phyloP scores from a whole-genome alignment of 1,140 invertebrate species.

The Aleiodes sp. region DNA sequence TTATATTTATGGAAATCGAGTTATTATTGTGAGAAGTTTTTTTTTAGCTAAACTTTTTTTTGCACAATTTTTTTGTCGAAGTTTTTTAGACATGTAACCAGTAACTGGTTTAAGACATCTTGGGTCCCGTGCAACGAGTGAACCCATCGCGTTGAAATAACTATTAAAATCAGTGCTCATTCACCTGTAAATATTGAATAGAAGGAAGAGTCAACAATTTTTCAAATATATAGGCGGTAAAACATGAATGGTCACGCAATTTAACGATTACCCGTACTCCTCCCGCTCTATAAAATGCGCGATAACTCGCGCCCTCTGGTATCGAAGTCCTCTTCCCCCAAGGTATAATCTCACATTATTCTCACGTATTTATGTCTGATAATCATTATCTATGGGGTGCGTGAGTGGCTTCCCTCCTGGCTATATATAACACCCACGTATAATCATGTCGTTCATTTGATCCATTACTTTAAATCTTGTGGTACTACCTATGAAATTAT shows the following conservation, averaged over 20 bases:
- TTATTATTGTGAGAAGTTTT: too few species aligned
- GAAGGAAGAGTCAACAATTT: background rate
- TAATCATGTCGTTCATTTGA: background rate
- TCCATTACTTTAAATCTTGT: too few species aligned
- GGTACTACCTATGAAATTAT: background rate
- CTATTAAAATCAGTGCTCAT: slow-evolving; percentile 1
- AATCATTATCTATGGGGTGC: slow-evolving; percentile 30
- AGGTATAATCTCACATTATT: background rate
- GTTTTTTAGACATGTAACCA: too few species aligned
- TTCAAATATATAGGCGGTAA: slow-evolving; percentile 25
- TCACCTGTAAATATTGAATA: slow-evolving; percentile 1
- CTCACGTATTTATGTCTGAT: slow-evolving; percentile 12
- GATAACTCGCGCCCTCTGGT: slow-evolving; percentile 4
- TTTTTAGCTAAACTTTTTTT: too few species aligned
- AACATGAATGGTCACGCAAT: slow-evolving; percentile 29
- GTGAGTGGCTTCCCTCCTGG: slow-evolving; percentile 19
- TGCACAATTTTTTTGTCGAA: background rate
- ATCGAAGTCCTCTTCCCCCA: background rate
- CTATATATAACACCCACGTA: background rate
- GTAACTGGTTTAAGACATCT: too few species aligned
- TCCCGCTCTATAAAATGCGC: background rate
- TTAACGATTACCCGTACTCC: slow-evolving; percentile 21
- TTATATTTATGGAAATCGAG: too few species aligned
- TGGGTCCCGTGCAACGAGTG: too few species aligned
- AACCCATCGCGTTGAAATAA: background rate